Evolutionary conservation across 2,888 invertebrate species (phyloP).

Genomic region (Mythimna albipuncta): DNA sequence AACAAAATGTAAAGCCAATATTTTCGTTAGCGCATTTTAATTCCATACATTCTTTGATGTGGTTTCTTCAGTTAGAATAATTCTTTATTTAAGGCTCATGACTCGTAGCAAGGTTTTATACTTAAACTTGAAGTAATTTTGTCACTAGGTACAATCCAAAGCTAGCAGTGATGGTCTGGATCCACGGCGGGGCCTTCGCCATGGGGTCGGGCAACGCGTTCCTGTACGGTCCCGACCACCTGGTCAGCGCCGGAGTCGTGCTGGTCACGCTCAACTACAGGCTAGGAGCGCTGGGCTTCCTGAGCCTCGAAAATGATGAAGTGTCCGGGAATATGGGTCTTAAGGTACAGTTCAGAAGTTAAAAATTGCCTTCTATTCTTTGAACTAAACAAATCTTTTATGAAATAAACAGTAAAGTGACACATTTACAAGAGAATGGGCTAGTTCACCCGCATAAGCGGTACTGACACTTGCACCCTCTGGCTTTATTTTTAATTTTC

Average conservation of each 20-base stretch:
- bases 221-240: constrained; percentile 91
- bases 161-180: constrained; percentile 92
- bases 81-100: too few relatives aligned
- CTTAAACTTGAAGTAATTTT: neutral
- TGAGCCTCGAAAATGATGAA: constrained; percentile 91
- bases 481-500: too few relatives aligned
- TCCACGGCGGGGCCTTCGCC: constrained; percentile 92
- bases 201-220: constrained; percentile 92
- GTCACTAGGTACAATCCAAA: constrained; percentile 86
- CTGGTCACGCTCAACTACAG: constrained; percentile 92
- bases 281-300: constrained; percentile 91
- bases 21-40: neutral
- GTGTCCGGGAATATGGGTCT: constrained; percentile 92
- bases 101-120: neutral
- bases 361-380: too few relatives aligned
- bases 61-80: too few relatives aligned
- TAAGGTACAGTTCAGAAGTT: constrained; percentile 80
- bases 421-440: neutral
- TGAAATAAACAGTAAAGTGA: neutral
- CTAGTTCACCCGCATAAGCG: too few relatives aligned
- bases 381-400: neutral
- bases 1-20: neutral
- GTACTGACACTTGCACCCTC: too few relatives aligned
- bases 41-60: too few relatives aligned
- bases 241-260: constrained; percentile 91